Evolutionary conservation across 2,888 invertebrate species (phyloP), one percentile per base, ranked within the genome.

Genomic region (Fissipunctia ypsillon): DNA sequence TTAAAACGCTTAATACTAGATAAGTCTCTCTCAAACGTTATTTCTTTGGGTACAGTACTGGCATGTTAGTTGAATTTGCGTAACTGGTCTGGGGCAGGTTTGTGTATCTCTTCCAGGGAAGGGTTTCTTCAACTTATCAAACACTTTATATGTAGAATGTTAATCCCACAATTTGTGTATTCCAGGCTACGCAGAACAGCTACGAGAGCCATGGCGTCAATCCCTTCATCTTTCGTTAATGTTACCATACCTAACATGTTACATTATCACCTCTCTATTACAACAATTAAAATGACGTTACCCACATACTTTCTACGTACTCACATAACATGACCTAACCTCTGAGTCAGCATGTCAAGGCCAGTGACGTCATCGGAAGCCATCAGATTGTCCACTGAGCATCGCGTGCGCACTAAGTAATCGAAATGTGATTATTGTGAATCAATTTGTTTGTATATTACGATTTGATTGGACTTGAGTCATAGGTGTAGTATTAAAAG

Each of bases 301-400:
- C 54, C 38, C 22, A n/a, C 35, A 67, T 63, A 78, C 79, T 79
- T 78, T 78, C 75, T 78, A 57, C 48, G 52, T 70, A 77, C 52
- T 66, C 35, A 78, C 22, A 73, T 78, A n/a, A 69, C 67, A 78
- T 70, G 75, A 85, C 73, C 83, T 78, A 73, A 78, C 85, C 83
- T 68, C 59, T 81, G 79, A 85, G 68, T 84, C 85, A 85, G 16
- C 72, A 48, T 75, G 85, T 84, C 84, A 84, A 83, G 84, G 84
- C 59, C 80, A 68, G 12, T 81, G 63, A 77, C 79, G 74, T 85
- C 79, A 71, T 69, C 68, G 71, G 80, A 77, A 45, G 64, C 77
- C 76, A 72, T 81, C 80, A 72, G 64, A 52, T 65, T 70, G 79
- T 74, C 74, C 69, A 72, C 50, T 64, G 61, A 73, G 70, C 64